A percentile compares a stretch with the other conserved stretches of the same genome.
Evolutionary conservation across 1,140 invertebrate genomes (phyloP).

Genomic region (Onthophagus taurus): DNA sequence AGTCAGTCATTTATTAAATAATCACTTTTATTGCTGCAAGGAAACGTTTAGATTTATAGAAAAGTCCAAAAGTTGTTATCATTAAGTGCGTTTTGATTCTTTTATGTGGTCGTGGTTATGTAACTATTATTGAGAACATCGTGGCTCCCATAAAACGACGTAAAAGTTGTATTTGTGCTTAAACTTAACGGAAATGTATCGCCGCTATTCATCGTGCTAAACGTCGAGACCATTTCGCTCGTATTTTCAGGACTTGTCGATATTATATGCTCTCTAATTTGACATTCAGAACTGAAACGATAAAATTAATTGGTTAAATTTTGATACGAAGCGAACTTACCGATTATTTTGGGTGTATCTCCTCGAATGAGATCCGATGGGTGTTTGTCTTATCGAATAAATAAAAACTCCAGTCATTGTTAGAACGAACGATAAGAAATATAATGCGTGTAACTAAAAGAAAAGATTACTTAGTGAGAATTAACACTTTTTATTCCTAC

Average conservation of each 20-base stretch:
- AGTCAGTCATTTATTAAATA: too few species aligned
- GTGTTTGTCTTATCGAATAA: constrained; percentile 53
- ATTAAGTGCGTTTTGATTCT: background rate
- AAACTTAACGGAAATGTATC: constrained; percentile 37
- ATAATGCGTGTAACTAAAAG: constrained; percentile 65
- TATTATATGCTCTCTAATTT: constrained; percentile 32
- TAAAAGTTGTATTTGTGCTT: constrained; percentile 59
- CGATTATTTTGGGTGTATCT: constrained; percentile 5
- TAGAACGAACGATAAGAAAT: constrained; percentile 66
- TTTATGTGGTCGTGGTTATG: constrained; percentile 21
- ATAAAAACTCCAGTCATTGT: constrained; percentile 68
- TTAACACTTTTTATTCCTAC: constrained; percentile 2
- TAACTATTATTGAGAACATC: constrained; percentile 29
- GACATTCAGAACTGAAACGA: constrained; percentile 27
- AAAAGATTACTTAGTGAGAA: background rate
- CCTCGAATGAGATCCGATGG: constrained; percentile 36
- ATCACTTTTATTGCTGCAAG: too few species aligned
- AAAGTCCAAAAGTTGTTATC: background rate
- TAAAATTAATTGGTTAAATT: background rate
- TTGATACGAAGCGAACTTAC: background rate
- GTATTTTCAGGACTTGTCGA: constrained; percentile 29
- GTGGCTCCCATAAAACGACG: constrained; percentile 54
- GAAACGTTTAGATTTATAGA: background rate
- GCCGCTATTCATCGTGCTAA: constrained; percentile 32
- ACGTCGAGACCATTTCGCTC: constrained; percentile 31